Base-by-base conservation (phyloP, 2,888 invertebrate species). In the Limnephilus rhombicus region DNA sequence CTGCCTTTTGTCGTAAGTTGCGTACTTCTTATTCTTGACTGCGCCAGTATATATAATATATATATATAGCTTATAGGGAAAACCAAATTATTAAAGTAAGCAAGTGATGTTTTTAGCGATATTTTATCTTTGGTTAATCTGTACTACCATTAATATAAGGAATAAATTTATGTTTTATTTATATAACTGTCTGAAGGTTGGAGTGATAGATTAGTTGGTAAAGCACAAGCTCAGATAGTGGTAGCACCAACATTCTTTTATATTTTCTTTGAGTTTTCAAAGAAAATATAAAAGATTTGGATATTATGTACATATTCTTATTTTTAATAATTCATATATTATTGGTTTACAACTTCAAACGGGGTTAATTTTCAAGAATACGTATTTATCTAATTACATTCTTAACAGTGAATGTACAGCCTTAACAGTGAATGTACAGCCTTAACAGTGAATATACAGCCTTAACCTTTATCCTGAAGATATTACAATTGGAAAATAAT, bases 31-130 rank as follows among this genome's bases (percentile, higher is more conserved):
- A 12, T 12, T 11, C 12, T 12, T 12, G 11, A 12, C 45, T 45
- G 45, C 45, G 45, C 45, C 45, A 45, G 45, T 45, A 45, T 45
- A 45, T 45, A 41, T 41, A 31, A 31, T 13, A 15, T 49, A 49
- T 24, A 15, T 68, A 18, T 24, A 11, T 68, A 68, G 68, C 68
- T 68, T 68, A 24, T n/a, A 68, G 37, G 83, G 83, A 83, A 83
- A 34, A 83, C 83, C 83, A 83, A 83, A 83, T 83, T 83, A 37
- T 37, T 34, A 83, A 83, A 83, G 12, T 83, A 83, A 83, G 83
- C 83, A 83, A 37, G 83, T 83, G 83, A 83, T 83, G 7, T 83
- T 37, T 83, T 83, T 83, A 83, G 83, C 13, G 37, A 34, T 83
- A 83, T 24, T 83, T 83, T 83, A 83, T 34, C 31, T 83, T 83